These are phyloP conservation scores for Bombyx mori DNA, from an alignment of 1,140 invertebrate species.

Conservation along the genomic window ASM3026992v2 NC_085117.1:14544501-14545000, in stretches of 20 bases:
- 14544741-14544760: slow-evolving; percentile 1
- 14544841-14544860: slow-evolving; percentile 39
- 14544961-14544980: slow-evolving; percentile 76
- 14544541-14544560: slow-evolving; percentile 65
- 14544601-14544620: slow-evolving; percentile 58
- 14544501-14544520: slow-evolving; percentile 64
- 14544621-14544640: slow-evolving; percentile 59
- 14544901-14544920: slow-evolving; percentile 58
- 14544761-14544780: slow-evolving; percentile 9
- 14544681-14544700: slow-evolving; percentile 34
- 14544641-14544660: slow-evolving; percentile 68
- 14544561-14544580: slow-evolving; percentile 70
- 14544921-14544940: slow-evolving; percentile 52
- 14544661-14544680: slow-evolving; percentile 61
- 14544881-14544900: slow-evolving; percentile 67
- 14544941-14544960: slow-evolving; percentile 43
- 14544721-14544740: slow-evolving; percentile 5
- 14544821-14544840: slow-evolving; percentile 55
- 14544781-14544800: slow-evolving; percentile 26
- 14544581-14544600: slow-evolving; percentile 69
- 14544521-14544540: slow-evolving; percentile 63
- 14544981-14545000: slow-evolving; percentile 77
- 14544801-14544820: slow-evolving; percentile 64
- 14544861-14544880: slow-evolving; percentile 70
- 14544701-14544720: slow-evolving; percentile 24